phyloP scores from a whole-genome alignment of 1,140 invertebrate species.

The Scaptomyza hsui region DNA sequence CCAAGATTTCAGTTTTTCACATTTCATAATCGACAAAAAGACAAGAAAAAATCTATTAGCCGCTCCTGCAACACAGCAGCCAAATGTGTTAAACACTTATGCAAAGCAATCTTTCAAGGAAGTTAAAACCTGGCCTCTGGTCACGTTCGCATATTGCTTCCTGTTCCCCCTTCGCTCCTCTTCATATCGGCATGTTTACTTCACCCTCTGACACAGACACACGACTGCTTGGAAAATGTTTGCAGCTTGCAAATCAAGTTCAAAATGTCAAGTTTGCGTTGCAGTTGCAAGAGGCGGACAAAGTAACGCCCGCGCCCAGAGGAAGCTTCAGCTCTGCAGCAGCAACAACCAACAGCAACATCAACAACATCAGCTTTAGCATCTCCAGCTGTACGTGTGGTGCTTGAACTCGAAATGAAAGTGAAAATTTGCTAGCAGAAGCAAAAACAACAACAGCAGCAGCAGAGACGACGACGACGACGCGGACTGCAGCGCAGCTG shows the following conservation, averaged over 20 bases:
- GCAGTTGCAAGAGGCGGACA: conserved; percentile 22
- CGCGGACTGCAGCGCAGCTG: conserved; percentile 52
- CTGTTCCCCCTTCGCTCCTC: conserved; percentile 22
- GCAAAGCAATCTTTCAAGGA: conserved; percentile 54
- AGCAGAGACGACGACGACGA: conserved; percentile 8
- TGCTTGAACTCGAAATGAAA: conserved; percentile 82
- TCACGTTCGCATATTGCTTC: conserved; percentile 52
- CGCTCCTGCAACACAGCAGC: conserved; percentile 20
- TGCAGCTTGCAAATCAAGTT: conserved; percentile 60
- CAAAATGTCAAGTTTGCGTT: conserved; percentile 79
- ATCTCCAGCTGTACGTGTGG: conserved; percentile 57
- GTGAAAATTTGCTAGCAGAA: conserved; percentile 67
- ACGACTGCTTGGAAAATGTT: conserved; percentile 19
- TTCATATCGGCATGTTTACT: neutral
- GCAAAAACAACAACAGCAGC: conserved; percentile 7
- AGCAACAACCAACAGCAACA: conserved; percentile 28
- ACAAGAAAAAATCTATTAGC: conserved; percentile 31
- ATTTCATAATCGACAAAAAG: conserved; percentile 59
- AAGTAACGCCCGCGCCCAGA: conserved; percentile 41
- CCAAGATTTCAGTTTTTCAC: conserved; percentile 38
- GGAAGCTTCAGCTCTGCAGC: conserved; percentile 28
- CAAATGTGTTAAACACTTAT: conserved; percentile 71
- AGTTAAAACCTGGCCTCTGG: conserved; percentile 20
- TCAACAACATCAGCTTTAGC: conserved; percentile 18
- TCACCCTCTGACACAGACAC: neutral